Percentiles rank a stretch among this genome's conserved stretches.
phyloP scores from a whole-genome alignment of 30 jellyfish, hydroid and myxozoan species.

The Aurelia sp. region DNA sequence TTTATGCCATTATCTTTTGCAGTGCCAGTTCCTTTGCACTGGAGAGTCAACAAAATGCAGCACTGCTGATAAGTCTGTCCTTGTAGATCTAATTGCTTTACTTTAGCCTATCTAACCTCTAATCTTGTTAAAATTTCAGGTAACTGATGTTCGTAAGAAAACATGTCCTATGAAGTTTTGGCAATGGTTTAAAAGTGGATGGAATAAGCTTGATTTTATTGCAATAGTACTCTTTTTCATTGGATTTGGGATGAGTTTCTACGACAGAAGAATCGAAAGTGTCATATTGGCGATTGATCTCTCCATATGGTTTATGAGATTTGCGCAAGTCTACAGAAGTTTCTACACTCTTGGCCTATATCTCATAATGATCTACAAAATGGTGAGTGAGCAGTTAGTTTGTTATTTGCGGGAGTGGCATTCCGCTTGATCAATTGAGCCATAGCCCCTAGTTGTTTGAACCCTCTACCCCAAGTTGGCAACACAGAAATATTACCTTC shows the following conservation, averaged over 20 bases:
- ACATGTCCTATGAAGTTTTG: neutral
- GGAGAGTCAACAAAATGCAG: too few relatives aligned
- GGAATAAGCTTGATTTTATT: constrained; percentile 56
- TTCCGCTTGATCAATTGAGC: neutral
- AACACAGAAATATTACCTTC: too few relatives aligned
- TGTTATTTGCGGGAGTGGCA: neutral
- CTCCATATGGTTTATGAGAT: constrained; percentile 36
- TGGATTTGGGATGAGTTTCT: constrained; percentile 52
- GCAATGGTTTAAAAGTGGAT: constrained; percentile 22
- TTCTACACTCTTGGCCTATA: constrained; percentile 66
- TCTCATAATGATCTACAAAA: constrained; percentile 68
- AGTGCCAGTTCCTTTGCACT: too few relatives aligned
- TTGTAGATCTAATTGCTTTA: too few relatives aligned
- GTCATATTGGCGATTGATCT: constrained; percentile 47
- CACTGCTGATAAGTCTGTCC: too few relatives aligned
- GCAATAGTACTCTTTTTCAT: constrained; percentile 35
- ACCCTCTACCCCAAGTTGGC: too few relatives aligned
- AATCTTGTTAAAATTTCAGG: neutral
- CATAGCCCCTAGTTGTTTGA: neutral
- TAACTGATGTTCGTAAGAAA: constrained; percentile 22
- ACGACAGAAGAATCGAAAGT: constrained; percentile 14
- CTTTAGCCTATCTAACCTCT: too few relatives aligned
- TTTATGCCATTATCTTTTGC: too few relatives aligned
- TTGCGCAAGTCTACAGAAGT: constrained; percentile 68
- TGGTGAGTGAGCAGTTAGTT: constrained; percentile 38